Base-by-base conservation (phyloP, 2,113 vertebrate species). In the Emydura subglobosa region DNA sequence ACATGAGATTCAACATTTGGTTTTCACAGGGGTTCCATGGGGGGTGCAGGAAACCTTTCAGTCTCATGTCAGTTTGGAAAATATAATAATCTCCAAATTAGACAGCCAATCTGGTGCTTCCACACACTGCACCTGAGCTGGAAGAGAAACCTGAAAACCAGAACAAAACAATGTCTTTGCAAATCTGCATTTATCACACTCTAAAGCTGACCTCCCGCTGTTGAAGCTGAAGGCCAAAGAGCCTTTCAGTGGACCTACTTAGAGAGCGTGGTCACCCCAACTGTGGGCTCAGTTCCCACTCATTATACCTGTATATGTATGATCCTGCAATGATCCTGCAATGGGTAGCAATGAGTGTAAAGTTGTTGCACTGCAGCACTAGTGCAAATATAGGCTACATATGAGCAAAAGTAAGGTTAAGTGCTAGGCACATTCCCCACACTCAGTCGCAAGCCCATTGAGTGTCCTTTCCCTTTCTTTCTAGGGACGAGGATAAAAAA, bases 11-110 rank as follows among this genome's bases (percentile, higher is more conserved):
- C 59, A 95, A 90, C 31, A 89, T 95, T 95, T 94, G 83, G 93
- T 93, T 98, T 97, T 97, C 57, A 92, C 68, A 82, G 95, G 51
- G 85, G 44, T 82, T 89, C 90, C 91, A 89, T 39, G 86, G 91
- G 92, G 90, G 95, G 94, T 22, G 14, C 50, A 89, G 95, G 74
- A 94, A 94, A 92, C 84, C 88, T 72, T 21, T 93, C 86, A 55
- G 27, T 94, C 88, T 94, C 92, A 86, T 92, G 94, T 96, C 39
- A 82, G 34, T 76, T 89, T 85, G 93, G 78, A 96, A 96, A 96
- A 82, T 86, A 95, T 82, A 95, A 82, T 65, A 94, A 90, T 88
- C 68, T 93, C 83, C 54, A 57, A 83, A 51, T 84, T 81, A 53
- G 12, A 89, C 94, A 93, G 88, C 24, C n/a, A 91, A 92, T 13